A percentile compares a stretch with the other conserved stretches of the same genome.
phyloP scores from a whole-genome alignment of 2,888 invertebrate genomes.

The Aproaerema taeniolella region DNA sequence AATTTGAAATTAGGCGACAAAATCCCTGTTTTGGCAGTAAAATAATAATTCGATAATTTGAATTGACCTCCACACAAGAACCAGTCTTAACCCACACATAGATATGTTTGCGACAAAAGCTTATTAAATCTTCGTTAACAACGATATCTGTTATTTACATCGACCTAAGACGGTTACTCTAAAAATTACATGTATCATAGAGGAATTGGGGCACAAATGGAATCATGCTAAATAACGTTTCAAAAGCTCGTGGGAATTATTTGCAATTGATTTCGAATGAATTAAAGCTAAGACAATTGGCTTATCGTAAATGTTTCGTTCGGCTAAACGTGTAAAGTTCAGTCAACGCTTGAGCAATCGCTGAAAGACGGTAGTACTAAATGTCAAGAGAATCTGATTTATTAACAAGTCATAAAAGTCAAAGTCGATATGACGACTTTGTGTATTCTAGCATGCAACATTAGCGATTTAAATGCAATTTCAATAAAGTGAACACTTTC shows the following conservation, averaged over 20 bases:
- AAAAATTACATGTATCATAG: constrained; percentile 44
- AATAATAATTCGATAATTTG: constrained; percentile 11
- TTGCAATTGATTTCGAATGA: constrained; percentile 14
- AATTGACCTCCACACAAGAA: constrained; percentile 36
- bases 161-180: constrained; percentile 38
- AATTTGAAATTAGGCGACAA: not conserved
- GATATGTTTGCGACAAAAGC: constrained; percentile 76
- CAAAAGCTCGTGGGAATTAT: constrained; percentile 30
- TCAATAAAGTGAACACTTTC: constrained; percentile 71
- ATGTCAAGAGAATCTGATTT: constrained; percentile 22
- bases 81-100: constrained; percentile 48
- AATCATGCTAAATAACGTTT: constrained; percentile 42
- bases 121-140: constrained; percentile 52
- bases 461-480: constrained; percentile 71
- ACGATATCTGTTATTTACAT: constrained; percentile 29
- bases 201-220: constrained; percentile 52
- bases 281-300: constrained; percentile 31
- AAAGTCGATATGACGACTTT: constrained; percentile 24
- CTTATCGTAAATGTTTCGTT: constrained; percentile 22
- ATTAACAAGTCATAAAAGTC: constrained; percentile 22
- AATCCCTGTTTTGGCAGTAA: not conserved
- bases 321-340: constrained; percentile 38
- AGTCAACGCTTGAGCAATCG: constrained; percentile 67
- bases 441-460: constrained; percentile 61
- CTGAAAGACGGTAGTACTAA: constrained; percentile 40